A percentile compares a stretch with the other conserved stretches of the same genome.
phyloP scores from a whole-genome alignment of 1,140 invertebrate genomes.

The Hycleus phaleratus region DNA sequence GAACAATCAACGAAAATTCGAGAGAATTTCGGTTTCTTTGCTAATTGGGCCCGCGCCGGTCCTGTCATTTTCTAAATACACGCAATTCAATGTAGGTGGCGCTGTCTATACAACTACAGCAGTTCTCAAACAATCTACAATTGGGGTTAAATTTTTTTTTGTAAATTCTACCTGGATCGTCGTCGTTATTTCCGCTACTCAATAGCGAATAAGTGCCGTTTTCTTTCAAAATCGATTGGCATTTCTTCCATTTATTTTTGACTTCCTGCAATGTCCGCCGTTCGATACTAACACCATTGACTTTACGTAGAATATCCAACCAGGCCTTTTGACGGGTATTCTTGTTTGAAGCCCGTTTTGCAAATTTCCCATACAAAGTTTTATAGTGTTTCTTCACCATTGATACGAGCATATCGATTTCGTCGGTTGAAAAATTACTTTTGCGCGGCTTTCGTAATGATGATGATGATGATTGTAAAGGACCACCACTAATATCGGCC shows the following conservation, averaged over 20 bases:
- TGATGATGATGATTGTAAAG: too few species aligned
- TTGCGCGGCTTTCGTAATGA: slow-evolving; percentile 20
- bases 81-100: too few species aligned
- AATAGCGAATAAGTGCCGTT: background rate
- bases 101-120: slow-evolving; percentile 5
- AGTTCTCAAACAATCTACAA: slow-evolving; percentile 18
- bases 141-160: background rate
- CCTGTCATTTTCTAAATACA: too few species aligned
- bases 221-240: slow-evolving; percentile 12
- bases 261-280: slow-evolving; percentile 28
- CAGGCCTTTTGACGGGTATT: slow-evolving; percentile 22
- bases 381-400: slow-evolving; percentile 22
- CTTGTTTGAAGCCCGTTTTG: slow-evolving; percentile 22
- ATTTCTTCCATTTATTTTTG: slow-evolving; percentile 33
- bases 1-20: too few species aligned
- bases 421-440: slow-evolving; percentile 28
- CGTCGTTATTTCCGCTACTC: background rate
- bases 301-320: slow-evolving; percentile 23
- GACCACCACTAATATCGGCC: too few species aligned
- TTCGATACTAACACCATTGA: slow-evolving; percentile 27
- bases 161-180: background rate
- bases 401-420: slow-evolving; percentile 22
- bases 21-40: too few species aligned
- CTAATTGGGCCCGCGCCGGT: too few species aligned
- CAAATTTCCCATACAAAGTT: slow-evolving; percentile 21